A percentile compares a stretch with the other conserved stretches of the same genome.
These are phyloP conservation scores for Pituophis catenifer DNA, from an alignment of 2,113 vertebrate genomes.

Conservation along the genomic window DNA sequence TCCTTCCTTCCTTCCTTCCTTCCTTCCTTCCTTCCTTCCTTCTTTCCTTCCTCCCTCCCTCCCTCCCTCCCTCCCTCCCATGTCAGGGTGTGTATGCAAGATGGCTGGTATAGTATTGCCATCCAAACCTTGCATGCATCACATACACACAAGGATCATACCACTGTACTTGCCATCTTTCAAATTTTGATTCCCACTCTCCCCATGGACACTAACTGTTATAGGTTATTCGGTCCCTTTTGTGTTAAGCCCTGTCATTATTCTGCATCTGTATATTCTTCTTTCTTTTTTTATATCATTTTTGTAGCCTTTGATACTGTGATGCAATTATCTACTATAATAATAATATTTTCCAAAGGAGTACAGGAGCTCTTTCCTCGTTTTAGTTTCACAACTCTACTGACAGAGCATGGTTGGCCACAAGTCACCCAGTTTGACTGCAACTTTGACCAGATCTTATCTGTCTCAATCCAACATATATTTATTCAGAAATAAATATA, in stretches of 20 bases:
- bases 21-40: not conserved
- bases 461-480: not conserved
- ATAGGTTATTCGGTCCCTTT: not conserved
- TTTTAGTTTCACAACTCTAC: not conserved
- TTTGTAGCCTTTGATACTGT: not conserved
- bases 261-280: not conserved
- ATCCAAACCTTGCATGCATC: not conserved
- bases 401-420: not conserved
- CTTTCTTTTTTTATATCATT: not conserved
- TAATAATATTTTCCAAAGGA: not conserved
- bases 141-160: not conserved
- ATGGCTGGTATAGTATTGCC: not conserved
- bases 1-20: too few species aligned
- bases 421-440: not conserved
- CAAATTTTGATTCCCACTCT: not conserved
- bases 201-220: not conserved
- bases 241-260: not conserved
- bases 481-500: not conserved
- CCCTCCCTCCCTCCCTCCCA: not conserved
- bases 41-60: too few species aligned
- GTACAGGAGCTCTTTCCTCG: not conserved
- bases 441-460: not conserved
- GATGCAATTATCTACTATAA: not conserved
- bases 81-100: not conserved
- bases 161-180: not conserved